Percentiles rank a stretch among this genome's conserved stretches.
Conservation (phyloP, 2,797 vertebrate species). For the Tarsius wallacei region DNA sequence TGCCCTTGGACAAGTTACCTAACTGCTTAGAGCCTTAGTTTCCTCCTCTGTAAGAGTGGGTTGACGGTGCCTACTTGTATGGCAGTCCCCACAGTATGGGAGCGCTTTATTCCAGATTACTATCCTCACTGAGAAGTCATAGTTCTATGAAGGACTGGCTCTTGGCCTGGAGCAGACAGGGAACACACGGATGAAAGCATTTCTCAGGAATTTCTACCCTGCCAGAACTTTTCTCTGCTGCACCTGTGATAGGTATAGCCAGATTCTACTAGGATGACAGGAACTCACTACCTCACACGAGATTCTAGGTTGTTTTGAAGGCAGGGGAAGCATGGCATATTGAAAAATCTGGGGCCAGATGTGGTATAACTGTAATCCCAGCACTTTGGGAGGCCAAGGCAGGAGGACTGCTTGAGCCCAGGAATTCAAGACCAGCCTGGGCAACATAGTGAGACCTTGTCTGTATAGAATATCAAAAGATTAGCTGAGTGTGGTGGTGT, state of each 20-base stretch:
- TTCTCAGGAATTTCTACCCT: neutral
- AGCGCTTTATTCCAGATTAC: neutral
- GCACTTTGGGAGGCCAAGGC: too few species aligned
- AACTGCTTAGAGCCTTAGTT: neutral
- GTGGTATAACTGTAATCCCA: too few species aligned
- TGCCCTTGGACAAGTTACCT: neutral
- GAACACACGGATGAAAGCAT: neutral
- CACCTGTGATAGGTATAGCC: neutral
- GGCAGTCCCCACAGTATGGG: too few species aligned
- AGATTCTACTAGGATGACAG: neutral
- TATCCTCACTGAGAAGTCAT: neutral
- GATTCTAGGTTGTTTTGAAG: neutral
- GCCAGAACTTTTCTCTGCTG: neutral
- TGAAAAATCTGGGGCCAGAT: neutral
- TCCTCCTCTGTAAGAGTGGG: neutral
- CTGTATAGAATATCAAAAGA: too few species aligned
- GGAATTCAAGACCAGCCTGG: too few species aligned
- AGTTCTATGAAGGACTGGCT: neutral
- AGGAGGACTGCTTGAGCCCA: too few species aligned
- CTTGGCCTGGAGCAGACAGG: neutral
- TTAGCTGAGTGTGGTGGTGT: too few species aligned
- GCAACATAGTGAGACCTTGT: too few species aligned
- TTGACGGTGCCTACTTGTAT: rapidly evolving
- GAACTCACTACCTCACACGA: neutral
- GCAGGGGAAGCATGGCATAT: neutral